These are phyloP conservation scores for Cephus spinipes DNA, from an alignment of 2,888 invertebrate species.

Conservation along the genomic window DNA sequence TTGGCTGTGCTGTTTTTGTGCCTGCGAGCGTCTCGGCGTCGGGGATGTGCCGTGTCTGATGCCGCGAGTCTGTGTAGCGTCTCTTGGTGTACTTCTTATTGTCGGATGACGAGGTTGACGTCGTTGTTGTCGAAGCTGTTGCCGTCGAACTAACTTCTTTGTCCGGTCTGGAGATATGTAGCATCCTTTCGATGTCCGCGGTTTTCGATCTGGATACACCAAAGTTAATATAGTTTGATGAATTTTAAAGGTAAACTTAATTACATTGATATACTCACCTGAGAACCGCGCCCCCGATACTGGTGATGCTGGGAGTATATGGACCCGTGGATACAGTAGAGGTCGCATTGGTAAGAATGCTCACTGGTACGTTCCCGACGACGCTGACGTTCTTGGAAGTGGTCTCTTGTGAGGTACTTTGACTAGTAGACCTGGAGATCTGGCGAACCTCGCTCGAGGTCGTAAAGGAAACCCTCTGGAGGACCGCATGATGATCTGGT, in stretches of 20 bases:
- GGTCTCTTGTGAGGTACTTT: constrained; percentile 25
- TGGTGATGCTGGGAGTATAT: constrained; percentile 72
- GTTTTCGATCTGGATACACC: constrained; percentile 70
- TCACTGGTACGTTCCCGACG: constrained; percentile 47
- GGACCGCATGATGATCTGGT: constrained; percentile 67
- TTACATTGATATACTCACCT: constrained; percentile 50
- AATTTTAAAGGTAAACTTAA: neutral
- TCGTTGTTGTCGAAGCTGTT: constrained; percentile 25
- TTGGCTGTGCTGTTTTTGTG: constrained; percentile 41
- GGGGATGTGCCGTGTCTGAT: constrained; percentile 72
- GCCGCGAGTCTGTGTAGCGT: constrained; percentile 73
- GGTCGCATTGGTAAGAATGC: constrained; percentile 23
- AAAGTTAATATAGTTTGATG: neutral
- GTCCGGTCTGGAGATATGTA: constrained; percentile 68
- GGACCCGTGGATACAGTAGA: constrained; percentile 24
- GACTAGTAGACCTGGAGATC: constrained; percentile 54
- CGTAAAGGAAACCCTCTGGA: constrained; percentile 74
- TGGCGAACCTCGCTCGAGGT: constrained; percentile 72
- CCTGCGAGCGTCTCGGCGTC: constrained; percentile 68
- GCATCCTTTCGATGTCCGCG: constrained; percentile 75
- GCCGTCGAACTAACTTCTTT: constrained; percentile 9
- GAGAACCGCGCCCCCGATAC: constrained; percentile 75
- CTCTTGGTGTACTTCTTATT: constrained; percentile 74
- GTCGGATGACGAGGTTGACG: constrained; percentile 59
- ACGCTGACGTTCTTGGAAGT: constrained; percentile 47